Evolutionary conservation across 2,888 invertebrate genomes (phyloP), one percentile per base, ranked within the genome.

Genomic region (Nezara viridula): DNA sequence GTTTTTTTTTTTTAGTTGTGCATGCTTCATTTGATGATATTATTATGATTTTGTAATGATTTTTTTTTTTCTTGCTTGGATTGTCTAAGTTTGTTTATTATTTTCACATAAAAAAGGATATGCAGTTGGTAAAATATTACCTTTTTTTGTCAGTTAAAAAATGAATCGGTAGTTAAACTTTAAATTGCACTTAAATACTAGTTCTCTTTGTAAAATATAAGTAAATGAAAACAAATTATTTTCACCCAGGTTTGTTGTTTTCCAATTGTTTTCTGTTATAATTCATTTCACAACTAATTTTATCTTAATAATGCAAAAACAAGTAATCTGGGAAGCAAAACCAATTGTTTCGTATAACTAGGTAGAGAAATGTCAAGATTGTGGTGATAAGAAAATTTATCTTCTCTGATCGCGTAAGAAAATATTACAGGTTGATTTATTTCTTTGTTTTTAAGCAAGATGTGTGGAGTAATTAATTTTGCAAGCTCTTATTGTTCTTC

Each of bases 21-120:
- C 90, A 92, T 91, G 91, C 90, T 90, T 91, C 89, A 90, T 85
- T 91, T 90, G 90, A 90, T 91, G 77, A 90, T 90, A 88, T 90
- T 90, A 89, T 85, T 88, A 90, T 88, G 37, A 86, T 89, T 86
- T 55, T 40, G 86, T 24, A 77, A 81, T 73, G 50, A 24, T 89
- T 27, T 87, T 90, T 90, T 77, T 89, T 90, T 89, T 90, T 89
- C 89, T 89, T 77, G 89, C 89, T 85, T 90, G 50, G 85, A 87
- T 86, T 89, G 88, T 88, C 49, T 81, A 14, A n/a, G n/a, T 77
- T 66, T n/a, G 16, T 1, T n/a, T 52, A 37, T 16, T 88, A 88
- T 91, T 90, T 91, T 91, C 86, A 47, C 49, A 19, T 85, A 44
- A 47, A 27, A 49, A 47, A 47, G 85, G 44, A 47, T 85, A 47